Evolutionary conservation across 92 coral and sea anemone genomes (phyloP).

Genomic region (Porites lobata): DNA sequence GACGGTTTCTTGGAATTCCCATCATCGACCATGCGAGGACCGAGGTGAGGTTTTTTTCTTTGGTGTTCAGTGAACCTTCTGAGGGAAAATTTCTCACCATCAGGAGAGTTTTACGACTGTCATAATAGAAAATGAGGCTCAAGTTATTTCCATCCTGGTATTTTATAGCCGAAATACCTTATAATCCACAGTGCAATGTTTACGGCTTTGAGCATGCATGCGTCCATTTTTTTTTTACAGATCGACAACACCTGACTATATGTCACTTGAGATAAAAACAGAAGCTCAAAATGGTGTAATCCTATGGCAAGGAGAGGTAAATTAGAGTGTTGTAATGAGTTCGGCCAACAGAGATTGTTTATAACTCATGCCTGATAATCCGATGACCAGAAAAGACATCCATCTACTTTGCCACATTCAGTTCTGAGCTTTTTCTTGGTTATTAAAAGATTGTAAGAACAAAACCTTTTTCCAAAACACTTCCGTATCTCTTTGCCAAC

Average conservation of each 20-base stretch:
- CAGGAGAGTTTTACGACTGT: background rate
- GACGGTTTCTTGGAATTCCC: constrained; percentile 86
- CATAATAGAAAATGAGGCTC: no score
- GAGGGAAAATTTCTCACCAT: background rate
- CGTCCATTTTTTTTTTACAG: constrained; percentile 15
- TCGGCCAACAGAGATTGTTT: no score
- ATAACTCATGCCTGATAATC: no score
- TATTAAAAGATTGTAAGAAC: no score
- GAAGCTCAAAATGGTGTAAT: constrained; percentile 69
- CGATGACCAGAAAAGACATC: no score
- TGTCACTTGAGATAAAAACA: constrained; percentile 75
- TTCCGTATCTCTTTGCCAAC: no score
- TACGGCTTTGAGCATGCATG: background rate
- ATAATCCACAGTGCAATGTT: background rate
- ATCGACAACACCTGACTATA: constrained; percentile 60
- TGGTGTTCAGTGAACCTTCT: background rate
- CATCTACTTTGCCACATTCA: no score
- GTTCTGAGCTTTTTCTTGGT: no score
- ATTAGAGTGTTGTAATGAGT: background rate
- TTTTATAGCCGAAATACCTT: no score
- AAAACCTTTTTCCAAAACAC: no score
- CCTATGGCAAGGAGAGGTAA: constrained; percentile 88
- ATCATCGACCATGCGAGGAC: constrained; percentile 48
- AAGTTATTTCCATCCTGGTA: no score
- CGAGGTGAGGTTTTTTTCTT: constrained; percentile 14